phyloP scores from a whole-genome alignment of 2,113 vertebrate species.

The Puntigrus tetrazona region DNA sequence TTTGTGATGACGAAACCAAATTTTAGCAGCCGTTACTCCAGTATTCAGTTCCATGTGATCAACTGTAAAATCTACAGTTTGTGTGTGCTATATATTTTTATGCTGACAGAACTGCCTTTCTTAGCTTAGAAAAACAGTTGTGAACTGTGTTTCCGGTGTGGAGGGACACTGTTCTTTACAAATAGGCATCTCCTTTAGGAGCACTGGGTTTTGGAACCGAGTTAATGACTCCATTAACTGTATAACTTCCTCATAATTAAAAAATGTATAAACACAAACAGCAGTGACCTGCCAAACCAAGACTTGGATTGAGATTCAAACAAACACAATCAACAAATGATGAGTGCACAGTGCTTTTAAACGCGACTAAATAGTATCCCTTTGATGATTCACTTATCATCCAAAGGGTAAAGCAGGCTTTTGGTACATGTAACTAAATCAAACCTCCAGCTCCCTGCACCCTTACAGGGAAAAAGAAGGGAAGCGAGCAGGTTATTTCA shows the following conservation, averaged over 20 bases:
- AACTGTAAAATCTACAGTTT: not conserved
- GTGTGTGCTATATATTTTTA: not conserved
- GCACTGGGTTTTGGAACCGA: not conserved
- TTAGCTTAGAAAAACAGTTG: not conserved
- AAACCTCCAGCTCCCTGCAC: slow-evolving; percentile 59
- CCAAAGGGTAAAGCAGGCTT: not conserved
- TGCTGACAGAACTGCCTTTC: not conserved
- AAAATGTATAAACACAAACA: not conserved
- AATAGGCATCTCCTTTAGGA: not conserved
- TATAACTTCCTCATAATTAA: not conserved
- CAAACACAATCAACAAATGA: slow-evolving; percentile 16
- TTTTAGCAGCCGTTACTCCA: not conserved
- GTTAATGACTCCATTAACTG: not conserved
- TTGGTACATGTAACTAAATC: slow-evolving; percentile 70
- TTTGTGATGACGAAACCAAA: not conserved
- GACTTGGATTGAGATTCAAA: not conserved
- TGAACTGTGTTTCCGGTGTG: not conserved
- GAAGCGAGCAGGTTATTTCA: slow-evolving; percentile 4
- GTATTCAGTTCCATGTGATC: not conserved
- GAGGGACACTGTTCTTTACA: not conserved
- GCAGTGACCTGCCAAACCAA: not conserved
- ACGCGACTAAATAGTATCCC: not conserved
- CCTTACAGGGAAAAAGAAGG: not conserved
- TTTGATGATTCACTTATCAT: slow-evolving; percentile 16
- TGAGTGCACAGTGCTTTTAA: not conserved